Percentiles rank a stretch among this genome's conserved stretches.
Conservation (phyloP, 2,113 vertebrate genomes). For the Thalassarche chlororhynchos region DNA sequence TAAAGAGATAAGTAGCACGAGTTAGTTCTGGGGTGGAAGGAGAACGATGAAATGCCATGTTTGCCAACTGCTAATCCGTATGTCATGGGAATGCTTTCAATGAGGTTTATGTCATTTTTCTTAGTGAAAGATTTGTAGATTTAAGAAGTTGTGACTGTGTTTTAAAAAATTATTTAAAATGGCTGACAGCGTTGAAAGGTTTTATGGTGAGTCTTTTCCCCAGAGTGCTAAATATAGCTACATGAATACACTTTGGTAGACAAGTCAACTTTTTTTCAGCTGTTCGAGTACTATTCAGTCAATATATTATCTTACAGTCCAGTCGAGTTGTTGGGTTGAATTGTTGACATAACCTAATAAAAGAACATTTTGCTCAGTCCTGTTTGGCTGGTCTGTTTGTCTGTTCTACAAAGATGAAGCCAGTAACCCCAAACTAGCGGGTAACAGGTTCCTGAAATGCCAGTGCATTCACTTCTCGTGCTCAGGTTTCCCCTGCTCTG, state of each 20-base stretch:
- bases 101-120: background rate
- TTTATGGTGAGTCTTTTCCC: background rate
- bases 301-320: background rate
- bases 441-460: background rate
- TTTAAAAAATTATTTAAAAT: background rate
- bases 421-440: too few species aligned
- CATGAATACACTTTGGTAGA: background rate
- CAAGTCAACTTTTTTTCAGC: background rate
- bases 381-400: background rate
- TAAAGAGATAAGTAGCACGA: accelerated
- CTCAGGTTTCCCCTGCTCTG: background rate
- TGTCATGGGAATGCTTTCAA: accelerated
- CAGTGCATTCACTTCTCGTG: accelerated
- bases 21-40: background rate
- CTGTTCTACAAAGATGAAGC: background rate
- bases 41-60: accelerated
- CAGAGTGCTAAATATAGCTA: background rate
- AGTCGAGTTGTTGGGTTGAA: background rate
- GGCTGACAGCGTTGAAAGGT: background rate
- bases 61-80: background rate
- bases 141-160: background rate
- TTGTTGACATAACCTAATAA: background rate
- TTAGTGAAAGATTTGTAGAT: background rate
- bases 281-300: background rate
- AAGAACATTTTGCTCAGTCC: background rate